Base-by-base conservation (phyloP, 2,888 invertebrate genomes). In the Amphimallon solstitiale region DNA sequence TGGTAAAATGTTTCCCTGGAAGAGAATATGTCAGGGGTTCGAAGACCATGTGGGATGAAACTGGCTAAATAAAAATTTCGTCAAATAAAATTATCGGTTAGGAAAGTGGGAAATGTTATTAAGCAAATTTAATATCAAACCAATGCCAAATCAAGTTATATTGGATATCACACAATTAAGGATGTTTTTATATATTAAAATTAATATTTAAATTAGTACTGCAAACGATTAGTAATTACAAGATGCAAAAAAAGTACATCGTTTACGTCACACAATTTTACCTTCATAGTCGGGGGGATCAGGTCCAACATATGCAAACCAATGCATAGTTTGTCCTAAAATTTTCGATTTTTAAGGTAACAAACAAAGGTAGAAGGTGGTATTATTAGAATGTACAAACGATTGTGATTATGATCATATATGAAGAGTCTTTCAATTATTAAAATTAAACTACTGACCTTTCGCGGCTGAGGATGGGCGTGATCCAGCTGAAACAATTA, bases 291-390 rank as follows among this genome's bases (percentile, higher is more conserved):
- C 74, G 69, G 75, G 74, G 69, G 75, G 74, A 73, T 80, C 79
- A 73, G 80, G 79, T 75, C 84, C 83, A 77, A 82, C 77, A 76
- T 80, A 80, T 71, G 80, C 79, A 76, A 82, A 82, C 82, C 81
- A 81, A 76, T 83, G 82, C 75, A 82, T 77, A 71, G 79, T 80
- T 71, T 75, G 74, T 75, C 74, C 77, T 75, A 75, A 63, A 74
- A 76, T 66, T 56, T 61, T 29, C n/a, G 51, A 52, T 56, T 59
- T 65, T 19, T 61, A 59, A 66, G 60, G 60, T 54, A 43, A 56
- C 43, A 14, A 43, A 56, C 12, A 56, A 12, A 51, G 35, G 48
- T 23, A 23, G 23, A 23, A 5, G 23, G 40, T 19, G 23, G 43
- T 23, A 15, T 45, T 43, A 56, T 29, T 35, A 15, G 15, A 15